Percentiles rank a stretch among this genome's conserved stretches.
These are phyloP conservation scores for Phaedon cochleariae DNA, from an alignment of 2,888 invertebrate species.

Conservation along the genomic window DNA sequence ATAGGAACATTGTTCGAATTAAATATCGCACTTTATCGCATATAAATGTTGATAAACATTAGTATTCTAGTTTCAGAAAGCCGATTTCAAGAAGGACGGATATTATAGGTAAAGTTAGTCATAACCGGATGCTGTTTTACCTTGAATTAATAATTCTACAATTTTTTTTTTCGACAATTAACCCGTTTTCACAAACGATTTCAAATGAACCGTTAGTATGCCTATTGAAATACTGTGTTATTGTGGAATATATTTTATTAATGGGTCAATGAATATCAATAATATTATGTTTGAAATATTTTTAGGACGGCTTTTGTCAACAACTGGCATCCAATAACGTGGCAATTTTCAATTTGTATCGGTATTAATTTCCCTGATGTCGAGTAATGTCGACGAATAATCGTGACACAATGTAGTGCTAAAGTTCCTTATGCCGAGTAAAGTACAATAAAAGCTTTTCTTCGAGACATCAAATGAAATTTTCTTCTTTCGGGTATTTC, in stretches of 20 bases:
- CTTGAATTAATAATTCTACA: slow-evolving; percentile 5
- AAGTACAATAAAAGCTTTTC: not conserved
- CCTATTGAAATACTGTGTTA: too few relatives aligned
- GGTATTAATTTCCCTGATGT: too few relatives aligned
- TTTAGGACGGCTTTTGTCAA: too few relatives aligned
- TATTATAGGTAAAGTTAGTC: slow-evolving; percentile 11
- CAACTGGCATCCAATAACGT: too few relatives aligned
- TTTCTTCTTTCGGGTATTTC: not conserved
- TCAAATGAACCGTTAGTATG: too few relatives aligned
- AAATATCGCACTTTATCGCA: too few relatives aligned
- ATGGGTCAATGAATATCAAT: too few relatives aligned
- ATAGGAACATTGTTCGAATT: too few relatives aligned
- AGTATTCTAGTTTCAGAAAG: not conserved
- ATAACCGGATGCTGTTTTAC: slow-evolving; percentile 15
- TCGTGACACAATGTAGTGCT: not conserved
- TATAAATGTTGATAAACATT: not conserved
- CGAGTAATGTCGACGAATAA: too few relatives aligned
- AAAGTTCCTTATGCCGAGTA: not conserved
- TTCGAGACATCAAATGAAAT: not conserved
- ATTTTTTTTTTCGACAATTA: slow-evolving; percentile 1
- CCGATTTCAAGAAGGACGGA: not conserved
- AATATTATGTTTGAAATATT: too few relatives aligned
- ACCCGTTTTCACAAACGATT: not conserved
- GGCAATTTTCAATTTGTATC: too few relatives aligned
- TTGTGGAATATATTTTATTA: too few relatives aligned